phyloP scores from a whole-genome alignment of 2,797 vertebrate species.

The Hippoglossus hippoglossus region DNA sequence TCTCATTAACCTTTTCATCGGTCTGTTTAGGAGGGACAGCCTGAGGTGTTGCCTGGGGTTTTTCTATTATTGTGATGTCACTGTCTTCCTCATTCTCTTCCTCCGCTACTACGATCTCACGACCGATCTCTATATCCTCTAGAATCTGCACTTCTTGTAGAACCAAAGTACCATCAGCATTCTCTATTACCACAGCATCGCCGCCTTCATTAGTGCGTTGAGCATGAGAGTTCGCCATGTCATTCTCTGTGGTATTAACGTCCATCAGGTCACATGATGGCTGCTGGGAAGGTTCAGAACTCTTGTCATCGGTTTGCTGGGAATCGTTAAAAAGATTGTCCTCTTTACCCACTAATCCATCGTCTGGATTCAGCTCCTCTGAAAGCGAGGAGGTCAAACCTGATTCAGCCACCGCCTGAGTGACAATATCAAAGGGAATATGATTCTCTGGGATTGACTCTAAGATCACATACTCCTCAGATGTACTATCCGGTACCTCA shows the following conservation, averaged over 20 bases:
- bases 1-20: slow-evolving; percentile 44
- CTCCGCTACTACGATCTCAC: slow-evolving; percentile 77
- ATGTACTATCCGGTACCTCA: slow-evolving; percentile 50
- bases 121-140: slow-evolving; percentile 81
- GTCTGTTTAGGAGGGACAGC: slow-evolving; percentile 24
- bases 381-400: slow-evolving; percentile 61
- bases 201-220: slow-evolving; percentile 34
- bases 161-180: slow-evolving; percentile 40
- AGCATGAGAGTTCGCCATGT: slow-evolving; percentile 40
- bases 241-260: slow-evolving; percentile 45
- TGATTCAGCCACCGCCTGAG: slow-evolving; percentile 72
- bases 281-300: slow-evolving; percentile 54
- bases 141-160: slow-evolving; percentile 75
- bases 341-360: background rate
- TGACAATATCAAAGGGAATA: slow-evolving; percentile 73
- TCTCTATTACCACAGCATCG: slow-evolving; percentile 20
- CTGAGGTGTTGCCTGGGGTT: slow-evolving; percentile 44
- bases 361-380: slow-evolving; percentile 38
- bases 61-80: slow-evolving; percentile 64
- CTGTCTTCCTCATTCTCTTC: slow-evolving; percentile 66
- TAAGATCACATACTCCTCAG: slow-evolving; percentile 71
- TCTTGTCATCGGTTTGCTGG: slow-evolving; percentile 33
- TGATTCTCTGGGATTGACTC: slow-evolving; percentile 62
- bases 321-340: slow-evolving; percentile 45
- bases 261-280: slow-evolving; percentile 45